Evolutionary conservation across 2,888 invertebrate species (phyloP).

Genomic region (Ochropacha duplaris): DNA sequence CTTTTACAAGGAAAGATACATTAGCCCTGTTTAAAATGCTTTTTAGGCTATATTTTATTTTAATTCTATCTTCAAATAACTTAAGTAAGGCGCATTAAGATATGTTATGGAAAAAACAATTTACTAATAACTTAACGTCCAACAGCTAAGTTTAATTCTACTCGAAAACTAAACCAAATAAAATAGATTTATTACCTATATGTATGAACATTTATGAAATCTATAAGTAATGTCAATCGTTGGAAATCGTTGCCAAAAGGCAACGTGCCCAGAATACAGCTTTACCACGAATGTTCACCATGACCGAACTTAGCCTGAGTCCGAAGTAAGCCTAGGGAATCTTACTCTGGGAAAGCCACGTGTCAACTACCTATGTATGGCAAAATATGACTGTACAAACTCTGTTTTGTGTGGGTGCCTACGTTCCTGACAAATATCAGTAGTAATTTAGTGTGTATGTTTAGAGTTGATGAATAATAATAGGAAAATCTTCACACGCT

Average conservation of each 20-base stretch:
- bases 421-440: too few species aligned
- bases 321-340: neutral
- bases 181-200: neutral
- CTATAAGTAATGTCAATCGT: neutral
- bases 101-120: too few species aligned
- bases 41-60: too few species aligned
- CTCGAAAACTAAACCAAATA: neutral
- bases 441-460: too few species aligned
- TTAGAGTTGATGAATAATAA: too few species aligned
- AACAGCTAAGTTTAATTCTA: neutral
- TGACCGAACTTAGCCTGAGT: neutral
- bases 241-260: neutral
- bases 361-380: neutral
- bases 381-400: neutral
- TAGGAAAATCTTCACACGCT: too few species aligned
- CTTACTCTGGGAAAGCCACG: neutral
- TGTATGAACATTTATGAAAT: slow-evolving; percentile 1
- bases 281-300: neutral
- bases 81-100: too few species aligned
- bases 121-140: neutral
- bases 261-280: neutral
- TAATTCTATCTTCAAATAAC: too few species aligned
- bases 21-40: too few species aligned
- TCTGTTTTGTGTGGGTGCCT: too few species aligned
- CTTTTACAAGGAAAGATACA: too few species aligned